These are phyloP conservation scores for Leptoclinus maculatus DNA, from an alignment of 2,797 vertebrate genomes.

Conservation along the genomic window DNA sequence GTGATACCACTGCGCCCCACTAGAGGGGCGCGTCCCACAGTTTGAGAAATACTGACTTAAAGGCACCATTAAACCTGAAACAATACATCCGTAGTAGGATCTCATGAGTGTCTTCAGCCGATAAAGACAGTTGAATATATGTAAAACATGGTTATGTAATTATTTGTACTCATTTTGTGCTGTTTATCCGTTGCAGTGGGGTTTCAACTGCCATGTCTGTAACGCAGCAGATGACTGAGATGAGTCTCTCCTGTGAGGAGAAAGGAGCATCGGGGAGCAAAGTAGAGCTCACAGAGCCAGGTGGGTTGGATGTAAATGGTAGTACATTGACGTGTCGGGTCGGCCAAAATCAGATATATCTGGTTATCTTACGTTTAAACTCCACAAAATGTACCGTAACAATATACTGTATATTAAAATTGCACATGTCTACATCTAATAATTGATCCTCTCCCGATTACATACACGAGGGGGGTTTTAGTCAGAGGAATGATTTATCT, in stretches of 20 bases:
- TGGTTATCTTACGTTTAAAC: neutral
- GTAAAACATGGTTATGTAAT: neutral
- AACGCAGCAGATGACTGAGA: slow-evolving; percentile 90
- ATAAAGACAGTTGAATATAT: neutral
- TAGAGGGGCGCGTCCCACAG: too few relatives aligned
- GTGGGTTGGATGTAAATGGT: slow-evolving; percentile 49
- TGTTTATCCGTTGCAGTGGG: slow-evolving; percentile 40
- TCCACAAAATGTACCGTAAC: neutral
- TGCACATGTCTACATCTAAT: neutral
- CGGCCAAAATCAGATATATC: too few relatives aligned
- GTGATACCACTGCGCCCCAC: too few relatives aligned
- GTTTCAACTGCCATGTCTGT: slow-evolving; percentile 77
- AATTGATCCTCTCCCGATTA: neutral
- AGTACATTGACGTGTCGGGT: neutral
- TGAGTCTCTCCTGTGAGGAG: slow-evolving; percentile 87
- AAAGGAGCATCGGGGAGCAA: slow-evolving; percentile 67
- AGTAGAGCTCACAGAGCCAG: slow-evolving; percentile 73
- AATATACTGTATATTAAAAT: neutral
- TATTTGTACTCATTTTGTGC: neutral
- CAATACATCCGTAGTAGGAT: neutral
- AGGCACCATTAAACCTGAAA: neutral
- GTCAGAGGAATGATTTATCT: neutral
- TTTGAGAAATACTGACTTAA: too few relatives aligned
- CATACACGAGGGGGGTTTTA: neutral
- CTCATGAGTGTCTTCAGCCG: neutral